A percentile compares a stretch with the other conserved stretches of the same genome.
These are phyloP conservation scores for Saxidomus purpurata DNA, from an alignment of 1,140 invertebrate genomes.

Conservation along the genomic window DNA sequence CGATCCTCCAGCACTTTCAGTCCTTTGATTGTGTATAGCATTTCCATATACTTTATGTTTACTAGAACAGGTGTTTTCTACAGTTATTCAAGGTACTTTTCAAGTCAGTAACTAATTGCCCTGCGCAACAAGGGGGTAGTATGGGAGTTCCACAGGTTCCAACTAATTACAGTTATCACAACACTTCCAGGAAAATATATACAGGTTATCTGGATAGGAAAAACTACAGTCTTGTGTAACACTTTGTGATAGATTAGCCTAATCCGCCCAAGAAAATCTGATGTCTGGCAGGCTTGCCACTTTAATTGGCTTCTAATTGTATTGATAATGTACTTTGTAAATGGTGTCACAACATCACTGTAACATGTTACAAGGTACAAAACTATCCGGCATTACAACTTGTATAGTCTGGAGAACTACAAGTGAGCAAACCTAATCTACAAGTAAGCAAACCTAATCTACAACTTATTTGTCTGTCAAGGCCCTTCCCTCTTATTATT, in stretches of 20 bases:
- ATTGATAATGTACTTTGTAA: neutral
- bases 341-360: neutral
- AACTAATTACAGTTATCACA: neutral
- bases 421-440: no score
- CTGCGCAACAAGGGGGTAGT: neutral
- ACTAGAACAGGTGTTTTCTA: neutral
- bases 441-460: no score
- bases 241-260: neutral
- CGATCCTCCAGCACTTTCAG: no score
- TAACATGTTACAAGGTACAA: neutral
- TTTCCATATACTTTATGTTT: neutral
- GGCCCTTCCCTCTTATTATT: no score
- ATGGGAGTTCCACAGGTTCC: neutral
- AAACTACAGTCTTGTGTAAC: neutral
- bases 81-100: neutral
- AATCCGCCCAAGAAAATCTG: neutral
- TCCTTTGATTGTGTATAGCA: no score
- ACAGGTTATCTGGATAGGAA: neutral
- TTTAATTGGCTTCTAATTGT: neutral
- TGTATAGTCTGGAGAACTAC: no score
- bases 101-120: neutral
- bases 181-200: neutral
- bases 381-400: no score
- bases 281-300: slow-evolving; percentile 2
- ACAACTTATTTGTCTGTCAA: no score